phyloP scores from a whole-genome alignment of 2,888 invertebrate genomes.

The Kuschelorhynchus macadamiae region DNA sequence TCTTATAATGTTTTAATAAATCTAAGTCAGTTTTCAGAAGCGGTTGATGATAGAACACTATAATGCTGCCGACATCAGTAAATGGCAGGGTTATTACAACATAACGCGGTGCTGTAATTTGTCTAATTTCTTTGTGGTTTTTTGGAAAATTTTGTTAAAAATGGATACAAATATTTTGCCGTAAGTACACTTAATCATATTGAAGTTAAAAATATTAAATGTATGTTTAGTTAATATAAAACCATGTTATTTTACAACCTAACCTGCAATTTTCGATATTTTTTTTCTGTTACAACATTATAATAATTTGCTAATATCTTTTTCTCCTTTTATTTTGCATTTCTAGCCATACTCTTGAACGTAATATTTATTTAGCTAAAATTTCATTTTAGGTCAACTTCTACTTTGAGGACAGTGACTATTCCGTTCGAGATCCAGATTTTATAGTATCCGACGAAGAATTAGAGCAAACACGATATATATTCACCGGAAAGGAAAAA shows the following conservation, averaged over 20 bases:
- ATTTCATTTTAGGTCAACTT: too few relatives aligned
- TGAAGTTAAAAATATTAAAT: background rate
- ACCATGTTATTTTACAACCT: background rate
- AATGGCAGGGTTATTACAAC: too few relatives aligned
- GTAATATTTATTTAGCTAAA: too few relatives aligned
- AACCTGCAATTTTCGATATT: background rate
- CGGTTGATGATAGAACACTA: background rate
- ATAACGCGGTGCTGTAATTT: background rate
- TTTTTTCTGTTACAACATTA: background rate
- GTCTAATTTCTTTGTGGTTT: background rate
- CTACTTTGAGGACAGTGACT: background rate
- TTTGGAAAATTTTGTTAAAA: background rate
- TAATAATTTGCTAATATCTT: background rate
- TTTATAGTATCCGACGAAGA: background rate
- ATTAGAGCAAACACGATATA: too few relatives aligned
- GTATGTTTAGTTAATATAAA: too few relatives aligned
- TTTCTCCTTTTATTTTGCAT: too few relatives aligned
- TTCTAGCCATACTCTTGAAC: too few relatives aligned
- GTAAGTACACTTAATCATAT: background rate
- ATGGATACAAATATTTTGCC: background rate
- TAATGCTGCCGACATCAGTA: background rate
- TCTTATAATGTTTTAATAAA: background rate
- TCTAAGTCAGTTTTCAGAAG: background rate
- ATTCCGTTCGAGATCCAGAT: constrained; percentile 1
- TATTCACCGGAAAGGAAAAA: too few relatives aligned